Base-by-base conservation (phyloP, 2,113 vertebrate genomes). In the Tor tambroides region DNA sequence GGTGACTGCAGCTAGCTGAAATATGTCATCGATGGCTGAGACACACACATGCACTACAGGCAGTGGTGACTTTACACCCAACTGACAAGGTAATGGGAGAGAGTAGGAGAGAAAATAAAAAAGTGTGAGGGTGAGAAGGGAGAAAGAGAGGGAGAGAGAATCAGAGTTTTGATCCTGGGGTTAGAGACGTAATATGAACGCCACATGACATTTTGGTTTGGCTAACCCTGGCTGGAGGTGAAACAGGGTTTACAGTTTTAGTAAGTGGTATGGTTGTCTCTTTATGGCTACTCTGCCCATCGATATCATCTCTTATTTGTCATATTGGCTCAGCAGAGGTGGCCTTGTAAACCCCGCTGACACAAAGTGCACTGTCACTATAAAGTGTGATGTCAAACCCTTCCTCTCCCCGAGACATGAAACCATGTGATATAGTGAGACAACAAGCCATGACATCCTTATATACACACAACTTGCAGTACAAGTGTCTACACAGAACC, bases 211-310 rank as follows among this genome's bases (percentile, higher is more conserved):
- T 79, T 87, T 21, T 84, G 88, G 80, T 86, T 83, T 80, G 75
- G 74, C 81, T 89, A 87, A 87, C 85, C 81, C 51, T 81, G 88
- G 85, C 86, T 86, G 65, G 81, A 81, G 88, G 88, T 87, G 88
- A 83, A 82, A 84, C 77, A 65, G 83, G 51, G 51, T 79, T 86
- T 79, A 59, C 32, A 21, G 26, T 87, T 69, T 56, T 28, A 85
- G 79, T 82, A 78, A 81, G 82, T 69, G 82, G 82, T 89, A 32
- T 86, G 85, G 80, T 81, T 89, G 82, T 89, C 75, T 86, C 67
- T 86, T 56, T 85, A 85, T 56, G 85, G 85, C 61, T 81, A 75
- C 80, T 51, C 87, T 90, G 89, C 84, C 84, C 88, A 86, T 59
- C 85, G 12, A 75, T 54, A 71, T 88, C 77, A 84, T 74, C 72